Conservation (phyloP, 2,113 vertebrate genomes). For the Xyliphius kryptos region DNA sequence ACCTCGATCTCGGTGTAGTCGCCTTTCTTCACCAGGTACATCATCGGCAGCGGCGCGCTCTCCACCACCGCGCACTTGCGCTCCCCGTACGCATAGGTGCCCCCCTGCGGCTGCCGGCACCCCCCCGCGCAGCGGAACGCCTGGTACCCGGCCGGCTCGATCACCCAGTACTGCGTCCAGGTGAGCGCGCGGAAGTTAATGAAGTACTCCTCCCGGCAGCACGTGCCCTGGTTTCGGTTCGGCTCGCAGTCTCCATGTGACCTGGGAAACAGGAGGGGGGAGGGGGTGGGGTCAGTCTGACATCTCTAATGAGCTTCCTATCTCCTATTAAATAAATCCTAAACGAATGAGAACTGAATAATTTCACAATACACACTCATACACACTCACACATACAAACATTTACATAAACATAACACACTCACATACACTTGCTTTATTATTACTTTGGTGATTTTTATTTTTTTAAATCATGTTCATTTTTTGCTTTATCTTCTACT, state of each 20-base stretch:
- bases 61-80: constrained; percentile 65
- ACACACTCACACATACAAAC: no score
- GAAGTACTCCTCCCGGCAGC: constrained; percentile 76
- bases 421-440: no score
- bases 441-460: no score
- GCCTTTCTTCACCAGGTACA: constrained; percentile 81
- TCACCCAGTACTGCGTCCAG: constrained; percentile 81
- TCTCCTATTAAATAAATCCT: no score
- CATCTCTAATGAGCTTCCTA: no score
- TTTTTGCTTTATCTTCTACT: no score
- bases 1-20: constrained; percentile 85
- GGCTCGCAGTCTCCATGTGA: constrained; percentile 72
- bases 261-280: constrained; percentile 45
- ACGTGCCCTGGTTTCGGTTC: constrained; percentile 51
- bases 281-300: neutral
- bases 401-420: no score
- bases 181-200: constrained; percentile 73
- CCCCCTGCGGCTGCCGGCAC: constrained; percentile 67
- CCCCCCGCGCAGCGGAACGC: constrained; percentile 69
- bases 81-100: constrained; percentile 58
- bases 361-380: no score
- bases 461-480: no score
- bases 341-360: no score
- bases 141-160: constrained; percentile 74
- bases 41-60: constrained; percentile 76